Base-by-base conservation (phyloP, 2,888 invertebrate species). In the Lagria hirta region DNA sequence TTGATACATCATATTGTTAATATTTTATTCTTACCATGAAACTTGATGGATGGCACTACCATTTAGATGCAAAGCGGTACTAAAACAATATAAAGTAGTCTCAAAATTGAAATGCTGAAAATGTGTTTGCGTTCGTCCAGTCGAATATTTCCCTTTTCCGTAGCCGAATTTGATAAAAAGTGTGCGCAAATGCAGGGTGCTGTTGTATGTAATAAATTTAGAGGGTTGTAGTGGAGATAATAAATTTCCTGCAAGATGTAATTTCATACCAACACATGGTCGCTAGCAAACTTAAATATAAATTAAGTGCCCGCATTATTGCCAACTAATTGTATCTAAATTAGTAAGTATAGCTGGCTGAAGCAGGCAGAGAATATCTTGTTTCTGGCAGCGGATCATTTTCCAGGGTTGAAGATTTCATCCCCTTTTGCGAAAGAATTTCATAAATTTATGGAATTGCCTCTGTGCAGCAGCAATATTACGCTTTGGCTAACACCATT, bases 271-370 rank as follows among this genome's bases (percentile, higher is more conserved):
- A 54, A 48, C 54, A 51, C 43, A 52, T 51, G 54, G 24, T 29
- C 45, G 37, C 38, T 45, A 38, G 38, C 33, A 30, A 48, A 46
- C 45, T 52, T 51, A 53, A 49, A 57, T 52, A 54, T 59, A 54
- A 59, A 57, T 59, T 59, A 56, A 55, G 51, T n/a, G 44, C 54
- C 52, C 54, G 51, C 54, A 55, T 51, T 59, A 59, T 56, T 56
- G 54, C 55, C 54, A 52, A 55, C 57, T 59, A 59, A 59, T 59
- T 59, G 52, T 50, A 51, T 44, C 50, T 55, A 52, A 59, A 59
- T 57, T 57, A 54, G 57, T 51, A 52, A 55, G 49, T 48, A 44
- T 12, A 15, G 20, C 24, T 18, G 32, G 12, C 15, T 13, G 10
- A 15, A 21, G 14, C 34, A n/a, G 20, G n/a, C n/a, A n/a, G n/a